Evolutionary conservation across 1,140 invertebrate genomes (phyloP).

Genomic region (Cyclina sinensis): DNA sequence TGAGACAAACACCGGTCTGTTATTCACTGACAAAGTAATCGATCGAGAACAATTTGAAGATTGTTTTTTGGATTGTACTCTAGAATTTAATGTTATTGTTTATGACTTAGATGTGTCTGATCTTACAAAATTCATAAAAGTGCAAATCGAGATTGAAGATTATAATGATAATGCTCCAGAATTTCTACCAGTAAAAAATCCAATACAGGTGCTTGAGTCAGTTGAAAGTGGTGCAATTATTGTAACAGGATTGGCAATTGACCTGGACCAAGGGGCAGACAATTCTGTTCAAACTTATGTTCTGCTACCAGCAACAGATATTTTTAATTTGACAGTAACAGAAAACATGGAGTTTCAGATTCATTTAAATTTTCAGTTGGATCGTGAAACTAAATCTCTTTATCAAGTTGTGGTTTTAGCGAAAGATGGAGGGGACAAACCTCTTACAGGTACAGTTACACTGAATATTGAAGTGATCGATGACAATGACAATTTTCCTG

Average conservation of each 20-base stretch:
- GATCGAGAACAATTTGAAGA: conserved; percentile 73
- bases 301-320: conserved; percentile 59
- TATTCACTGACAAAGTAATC: conserved; percentile 84
- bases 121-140: conserved; percentile 74
- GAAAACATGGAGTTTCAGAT: conserved; percentile 73
- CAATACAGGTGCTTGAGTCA: conserved; percentile 73
- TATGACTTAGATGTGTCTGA: conserved; percentile 50
- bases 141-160: conserved; percentile 75
- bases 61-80: conserved; percentile 44
- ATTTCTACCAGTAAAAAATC: conserved; percentile 67
- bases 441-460: conserved; percentile 66
- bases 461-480: conserved; percentile 86
- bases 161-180: conserved; percentile 82
- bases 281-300: conserved; percentile 73
- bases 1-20: conserved; percentile 95
- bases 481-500: conserved; percentile 88
- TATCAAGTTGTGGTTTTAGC: conserved; percentile 74
- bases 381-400: conserved; percentile 72
- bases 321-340: conserved; percentile 55
- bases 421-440: conserved; percentile 72
- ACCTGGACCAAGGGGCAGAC: conserved; percentile 73
- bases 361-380: conserved; percentile 68
- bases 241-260: conserved; percentile 74
- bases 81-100: conserved; percentile 68
- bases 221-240: conserved; percentile 65